A percentile compares a stretch with the other conserved stretches of the same genome.
Evolutionary conservation across 2,888 invertebrate genomes (phyloP).

Genomic region (Pyrocoelia pectoralis): DNA sequence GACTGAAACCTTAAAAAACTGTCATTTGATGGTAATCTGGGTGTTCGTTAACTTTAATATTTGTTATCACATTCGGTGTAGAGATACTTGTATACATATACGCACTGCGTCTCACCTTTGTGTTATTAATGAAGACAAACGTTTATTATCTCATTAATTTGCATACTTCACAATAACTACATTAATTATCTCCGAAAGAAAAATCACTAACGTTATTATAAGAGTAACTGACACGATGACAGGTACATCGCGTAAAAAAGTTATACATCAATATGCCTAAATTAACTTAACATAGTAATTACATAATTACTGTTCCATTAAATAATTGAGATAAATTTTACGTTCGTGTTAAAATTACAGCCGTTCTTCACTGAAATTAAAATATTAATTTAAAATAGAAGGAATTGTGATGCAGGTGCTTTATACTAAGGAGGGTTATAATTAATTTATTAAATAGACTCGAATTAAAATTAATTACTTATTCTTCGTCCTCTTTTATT

Average conservation of each 20-base stretch:
- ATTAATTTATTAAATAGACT: neutral
- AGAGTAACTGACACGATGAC: constrained; percentile 2
- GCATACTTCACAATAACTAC: neutral
- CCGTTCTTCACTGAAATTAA: neutral
- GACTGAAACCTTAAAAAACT: too few species aligned
- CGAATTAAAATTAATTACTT: neutral
- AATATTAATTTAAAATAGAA: neutral
- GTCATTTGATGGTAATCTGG: too few species aligned
- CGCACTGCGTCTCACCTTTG: too few species aligned
- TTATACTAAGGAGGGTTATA: neutral
- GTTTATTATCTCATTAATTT: neutral
- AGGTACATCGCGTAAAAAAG: constrained; percentile 5
- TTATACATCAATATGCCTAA: neutral
- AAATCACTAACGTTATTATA: neutral
- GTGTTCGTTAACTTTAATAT: too few species aligned
- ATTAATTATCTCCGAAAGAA: neutral
- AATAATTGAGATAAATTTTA: constrained; percentile 9
- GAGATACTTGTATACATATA: too few species aligned
- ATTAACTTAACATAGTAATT: constrained; percentile 6
- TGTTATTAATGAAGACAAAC: neutral
- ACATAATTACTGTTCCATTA: constrained; percentile 2
- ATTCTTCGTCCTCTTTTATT: neutral
- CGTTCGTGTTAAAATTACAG: neutral
- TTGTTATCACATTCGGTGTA: too few species aligned
- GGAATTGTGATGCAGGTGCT: neutral